Conservation (phyloP, 2,113 vertebrate genomes). For the Campylomormyrus tamandua region DNA sequence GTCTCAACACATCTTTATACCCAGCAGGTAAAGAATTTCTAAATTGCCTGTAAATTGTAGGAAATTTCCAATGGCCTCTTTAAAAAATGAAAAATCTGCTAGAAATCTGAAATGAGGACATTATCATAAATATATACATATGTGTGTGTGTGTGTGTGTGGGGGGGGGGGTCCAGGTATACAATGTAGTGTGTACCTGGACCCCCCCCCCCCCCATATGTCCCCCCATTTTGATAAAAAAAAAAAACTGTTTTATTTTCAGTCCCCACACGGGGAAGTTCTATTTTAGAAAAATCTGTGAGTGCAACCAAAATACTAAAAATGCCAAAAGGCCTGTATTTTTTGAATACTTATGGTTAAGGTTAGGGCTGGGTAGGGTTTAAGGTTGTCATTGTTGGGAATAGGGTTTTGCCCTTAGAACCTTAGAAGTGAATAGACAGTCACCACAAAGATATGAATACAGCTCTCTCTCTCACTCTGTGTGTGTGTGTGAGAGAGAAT, state of each 20-base stretch:
- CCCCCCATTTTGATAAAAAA: not conserved
- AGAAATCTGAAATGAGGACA: not conserved
- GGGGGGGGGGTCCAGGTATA: not conserved
- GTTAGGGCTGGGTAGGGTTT: not conserved
- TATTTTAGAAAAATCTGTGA: not conserved
- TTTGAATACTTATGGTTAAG: not conserved
- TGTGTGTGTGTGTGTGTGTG: not conserved
- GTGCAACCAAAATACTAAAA: not conserved
- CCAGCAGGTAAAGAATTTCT: not conserved
- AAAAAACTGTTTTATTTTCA: not conserved
- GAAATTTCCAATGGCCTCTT: not conserved
- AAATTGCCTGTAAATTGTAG: not conserved
- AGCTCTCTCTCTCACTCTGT: not conserved
- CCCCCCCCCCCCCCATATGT: too few relatives aligned
- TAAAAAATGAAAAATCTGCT: not conserved
- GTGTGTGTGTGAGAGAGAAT: too few relatives aligned
- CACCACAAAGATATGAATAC: not conserved
- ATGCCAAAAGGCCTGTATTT: not conserved
- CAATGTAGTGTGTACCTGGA: too few relatives aligned
- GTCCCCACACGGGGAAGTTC: not conserved
- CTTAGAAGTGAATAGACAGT: not conserved
- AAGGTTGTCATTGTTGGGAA: not conserved
- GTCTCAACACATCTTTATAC: not conserved
- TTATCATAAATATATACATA: too few relatives aligned
- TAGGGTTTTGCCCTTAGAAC: not conserved